These are phyloP conservation scores for Boulengeromyrus knoepffleri DNA, from an alignment of 2,113 vertebrate genomes.

Conservation along the genomic window DNA sequence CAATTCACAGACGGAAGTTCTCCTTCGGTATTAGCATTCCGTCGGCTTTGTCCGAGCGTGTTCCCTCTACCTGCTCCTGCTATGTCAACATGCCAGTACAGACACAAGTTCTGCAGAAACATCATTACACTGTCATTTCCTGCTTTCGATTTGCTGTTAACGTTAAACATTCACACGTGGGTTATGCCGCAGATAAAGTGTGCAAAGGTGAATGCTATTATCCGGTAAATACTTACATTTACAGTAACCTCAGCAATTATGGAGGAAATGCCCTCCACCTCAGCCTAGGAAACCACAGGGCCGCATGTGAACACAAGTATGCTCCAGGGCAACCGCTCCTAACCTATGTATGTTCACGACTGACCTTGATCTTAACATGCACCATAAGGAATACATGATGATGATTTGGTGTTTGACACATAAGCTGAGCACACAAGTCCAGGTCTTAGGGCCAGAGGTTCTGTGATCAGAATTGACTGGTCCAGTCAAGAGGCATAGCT, in stretches of 20 bases:
- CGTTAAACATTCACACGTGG: slow-evolving; percentile 39
- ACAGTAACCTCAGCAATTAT: background rate
- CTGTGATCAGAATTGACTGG: background rate
- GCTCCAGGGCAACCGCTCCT: background rate
- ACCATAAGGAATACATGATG: background rate
- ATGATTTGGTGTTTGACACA: background rate
- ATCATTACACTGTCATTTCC: slow-evolving; percentile 38
- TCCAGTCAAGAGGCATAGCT: background rate
- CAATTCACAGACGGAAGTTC: background rate
- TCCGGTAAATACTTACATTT: slow-evolving; percentile 37
- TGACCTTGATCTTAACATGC: background rate
- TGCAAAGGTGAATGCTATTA: slow-evolving; percentile 39
- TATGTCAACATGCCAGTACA: slow-evolving; percentile 19
- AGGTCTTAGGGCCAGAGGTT: background rate
- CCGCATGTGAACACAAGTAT: background rate
- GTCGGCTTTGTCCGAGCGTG: background rate
- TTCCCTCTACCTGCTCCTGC: background rate
- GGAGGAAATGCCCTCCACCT: background rate
- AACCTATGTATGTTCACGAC: background rate
- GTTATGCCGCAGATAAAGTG: slow-evolving; percentile 25
- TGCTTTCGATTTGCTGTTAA: slow-evolving; percentile 38
- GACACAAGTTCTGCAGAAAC: slow-evolving; percentile 15
- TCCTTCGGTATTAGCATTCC: background rate
- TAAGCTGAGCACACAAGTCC: background rate
- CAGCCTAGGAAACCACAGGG: background rate